These are phyloP conservation scores for Mesochorus sp. DNA, from an alignment of 2,888 invertebrate genomes.

Conservation along the genomic window DNA sequence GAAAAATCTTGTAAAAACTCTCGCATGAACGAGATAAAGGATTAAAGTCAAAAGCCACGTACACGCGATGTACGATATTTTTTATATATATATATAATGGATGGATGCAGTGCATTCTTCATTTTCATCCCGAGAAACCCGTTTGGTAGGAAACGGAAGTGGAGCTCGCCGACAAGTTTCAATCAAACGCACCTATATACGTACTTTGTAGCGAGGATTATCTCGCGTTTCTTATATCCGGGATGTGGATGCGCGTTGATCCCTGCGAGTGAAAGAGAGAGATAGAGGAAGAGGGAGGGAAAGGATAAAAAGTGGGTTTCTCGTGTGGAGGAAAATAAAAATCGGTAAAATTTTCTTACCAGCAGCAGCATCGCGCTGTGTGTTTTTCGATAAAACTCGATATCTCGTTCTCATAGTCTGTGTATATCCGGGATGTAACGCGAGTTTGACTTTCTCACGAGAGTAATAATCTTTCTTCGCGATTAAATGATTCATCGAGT, in stretches of 20 bases:
- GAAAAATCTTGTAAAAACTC: no score
- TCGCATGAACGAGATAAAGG: no score
- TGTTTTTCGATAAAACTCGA: neutral
- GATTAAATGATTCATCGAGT: neutral
- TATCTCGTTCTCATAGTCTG: neutral
- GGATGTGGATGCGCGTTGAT: constrained; percentile 24
- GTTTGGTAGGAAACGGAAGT: constrained; percentile 54
- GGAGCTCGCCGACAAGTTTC: constrained; percentile 45
- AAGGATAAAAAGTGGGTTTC: no score
- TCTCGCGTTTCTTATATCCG: constrained; percentile 30
- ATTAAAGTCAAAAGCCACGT: no score
- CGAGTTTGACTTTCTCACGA: no score
- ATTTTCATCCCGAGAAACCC: constrained; percentile 33
- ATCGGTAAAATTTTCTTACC: neutral
- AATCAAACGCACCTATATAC: constrained; percentile 21
- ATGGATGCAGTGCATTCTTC: neutral
- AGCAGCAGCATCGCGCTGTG: neutral
- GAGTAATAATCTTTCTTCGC: constrained; percentile 6
- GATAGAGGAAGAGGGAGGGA: neutral
- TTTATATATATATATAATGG: neutral
- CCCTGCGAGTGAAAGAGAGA: neutral
- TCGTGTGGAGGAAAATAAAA: no score
- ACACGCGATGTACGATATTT: no score
- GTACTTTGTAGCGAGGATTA: neutral
- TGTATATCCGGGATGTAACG: neutral